Conservation (phyloP, 2,113 vertebrate genomes). For the Gymnogyps californianus region DNA sequence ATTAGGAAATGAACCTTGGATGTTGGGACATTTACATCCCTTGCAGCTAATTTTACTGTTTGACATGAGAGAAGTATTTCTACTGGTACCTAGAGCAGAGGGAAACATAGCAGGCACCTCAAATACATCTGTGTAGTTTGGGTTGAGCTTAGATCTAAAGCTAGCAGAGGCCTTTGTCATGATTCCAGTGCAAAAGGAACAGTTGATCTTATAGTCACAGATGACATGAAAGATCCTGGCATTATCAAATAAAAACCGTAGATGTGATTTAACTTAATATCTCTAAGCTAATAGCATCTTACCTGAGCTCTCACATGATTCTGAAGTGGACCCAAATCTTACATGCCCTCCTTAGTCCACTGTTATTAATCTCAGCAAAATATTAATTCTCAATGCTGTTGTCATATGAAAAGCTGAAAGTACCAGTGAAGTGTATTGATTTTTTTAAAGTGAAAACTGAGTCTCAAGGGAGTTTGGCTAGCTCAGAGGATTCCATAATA, state of each 20-base stretch:
- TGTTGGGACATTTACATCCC: neutral
- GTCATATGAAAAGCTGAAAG: neutral
- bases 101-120: neutral
- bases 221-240: neutral
- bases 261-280: neutral
- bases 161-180: neutral
- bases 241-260: neutral
- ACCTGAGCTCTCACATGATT: neutral
- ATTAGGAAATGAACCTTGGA: neutral
- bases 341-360: neutral
- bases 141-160: neutral
- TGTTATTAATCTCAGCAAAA: neutral
- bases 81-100: neutral
- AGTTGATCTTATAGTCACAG: neutral
- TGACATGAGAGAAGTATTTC: neutral
- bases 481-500: accelerated
- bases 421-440: neutral
- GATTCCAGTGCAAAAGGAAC: neutral
- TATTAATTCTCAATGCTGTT: neutral
- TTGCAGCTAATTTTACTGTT: neutral
- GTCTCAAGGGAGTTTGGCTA: neutral
- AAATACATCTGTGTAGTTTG: neutral
- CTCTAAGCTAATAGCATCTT: neutral
- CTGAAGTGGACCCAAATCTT: neutral
- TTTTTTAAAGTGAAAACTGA: neutral